phyloP scores from a whole-genome alignment of 2,113 vertebrate species.

The Turdus rufiventris region DNA sequence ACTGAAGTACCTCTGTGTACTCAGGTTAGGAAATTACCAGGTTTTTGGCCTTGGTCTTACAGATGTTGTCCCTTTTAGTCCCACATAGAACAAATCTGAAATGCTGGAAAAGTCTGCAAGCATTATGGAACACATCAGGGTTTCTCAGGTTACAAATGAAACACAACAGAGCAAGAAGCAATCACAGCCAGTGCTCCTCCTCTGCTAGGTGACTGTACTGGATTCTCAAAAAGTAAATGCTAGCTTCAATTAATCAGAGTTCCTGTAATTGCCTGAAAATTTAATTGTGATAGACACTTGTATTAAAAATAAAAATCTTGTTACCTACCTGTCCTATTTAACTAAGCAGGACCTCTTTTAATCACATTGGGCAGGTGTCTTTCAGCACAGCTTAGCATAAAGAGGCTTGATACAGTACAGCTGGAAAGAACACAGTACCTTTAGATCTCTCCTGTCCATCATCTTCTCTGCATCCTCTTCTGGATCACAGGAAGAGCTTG shows the following conservation, averaged over 20 bases:
- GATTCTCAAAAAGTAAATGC: background rate
- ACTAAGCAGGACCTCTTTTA: background rate
- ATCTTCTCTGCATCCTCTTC: constrained; percentile 25
- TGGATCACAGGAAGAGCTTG: background rate
- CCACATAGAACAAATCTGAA: background rate
- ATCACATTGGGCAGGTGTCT: background rate
- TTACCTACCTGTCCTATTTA: background rate
- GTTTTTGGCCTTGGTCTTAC: background rate
- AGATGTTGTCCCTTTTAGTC: background rate
- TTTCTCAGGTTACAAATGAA: background rate
- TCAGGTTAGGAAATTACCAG: background rate
- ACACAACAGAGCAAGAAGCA: background rate
- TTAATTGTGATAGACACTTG: background rate
- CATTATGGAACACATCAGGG: background rate
- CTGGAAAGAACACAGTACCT: constrained; percentile 48
- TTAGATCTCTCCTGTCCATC: background rate
- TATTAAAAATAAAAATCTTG: background rate
- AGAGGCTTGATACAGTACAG: background rate
- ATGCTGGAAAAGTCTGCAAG: background rate
- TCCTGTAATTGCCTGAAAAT: background rate
- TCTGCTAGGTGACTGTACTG: background rate
- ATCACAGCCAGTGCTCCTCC: background rate
- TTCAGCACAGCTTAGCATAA: background rate
- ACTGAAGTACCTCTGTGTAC: background rate
- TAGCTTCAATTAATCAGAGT: background rate